Conservation (phyloP, 2,888 invertebrate species). For the Portevinia maculata region DNA sequence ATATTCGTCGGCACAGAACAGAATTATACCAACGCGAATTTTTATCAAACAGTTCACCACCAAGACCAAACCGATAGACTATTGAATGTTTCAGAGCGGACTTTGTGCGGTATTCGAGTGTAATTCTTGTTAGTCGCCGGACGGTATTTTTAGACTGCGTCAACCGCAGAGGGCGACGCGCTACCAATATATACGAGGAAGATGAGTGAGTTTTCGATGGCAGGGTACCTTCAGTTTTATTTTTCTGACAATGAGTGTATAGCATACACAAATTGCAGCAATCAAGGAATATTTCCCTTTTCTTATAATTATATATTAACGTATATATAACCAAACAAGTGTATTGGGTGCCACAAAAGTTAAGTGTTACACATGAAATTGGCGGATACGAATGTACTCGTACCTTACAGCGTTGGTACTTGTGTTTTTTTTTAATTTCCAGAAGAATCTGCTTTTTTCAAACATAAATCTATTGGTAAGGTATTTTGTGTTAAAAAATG, state of each 20-base stretch:
- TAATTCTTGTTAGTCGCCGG: slow-evolving; percentile 37
- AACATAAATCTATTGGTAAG: no score
- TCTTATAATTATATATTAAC: no score
- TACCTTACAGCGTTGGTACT: no score
- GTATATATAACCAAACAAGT: not conserved
- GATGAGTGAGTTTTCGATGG: slow-evolving; percentile 32
- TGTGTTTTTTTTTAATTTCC: no score
- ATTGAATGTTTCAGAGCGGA: slow-evolving; percentile 38
- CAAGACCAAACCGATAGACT: slow-evolving; percentile 45
- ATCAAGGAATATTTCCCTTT: not conserved
- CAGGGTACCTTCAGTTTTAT: slow-evolving; percentile 5
- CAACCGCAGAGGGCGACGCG: not conserved
- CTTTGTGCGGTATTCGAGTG: slow-evolving; percentile 32
- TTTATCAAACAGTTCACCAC: slow-evolving; percentile 30
- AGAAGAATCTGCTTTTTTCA: no score
- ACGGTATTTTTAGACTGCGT: slow-evolving; percentile 59
- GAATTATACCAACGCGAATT: slow-evolving; percentile 28
- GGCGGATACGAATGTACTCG: no score
- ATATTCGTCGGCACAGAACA: slow-evolving; percentile 45
- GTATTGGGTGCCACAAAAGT: no score
- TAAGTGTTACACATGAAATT: no score
- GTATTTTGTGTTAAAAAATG: no score
- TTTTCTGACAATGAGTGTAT: slow-evolving; percentile 12
- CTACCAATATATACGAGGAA: slow-evolving; percentile 3
- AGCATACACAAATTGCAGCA: slow-evolving; percentile 9